phyloP scores from a whole-genome alignment of 1,140 invertebrate genomes.

The Aphaenogaster floridana region DNA sequence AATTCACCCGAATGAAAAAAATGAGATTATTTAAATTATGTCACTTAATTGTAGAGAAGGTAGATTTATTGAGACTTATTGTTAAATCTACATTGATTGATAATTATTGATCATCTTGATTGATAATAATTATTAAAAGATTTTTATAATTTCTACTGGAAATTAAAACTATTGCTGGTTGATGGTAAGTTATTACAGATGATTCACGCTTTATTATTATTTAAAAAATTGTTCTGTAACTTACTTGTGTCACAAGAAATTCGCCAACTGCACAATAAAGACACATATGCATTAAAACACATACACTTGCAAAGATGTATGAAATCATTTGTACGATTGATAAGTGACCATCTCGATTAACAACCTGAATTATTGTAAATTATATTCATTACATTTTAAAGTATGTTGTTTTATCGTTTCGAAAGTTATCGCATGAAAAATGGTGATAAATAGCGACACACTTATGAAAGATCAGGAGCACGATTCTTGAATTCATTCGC shows the following conservation, averaged over 20 bases:
- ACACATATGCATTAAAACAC: conserved; percentile 11
- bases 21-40: conserved; percentile 21
- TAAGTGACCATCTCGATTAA: not conserved
- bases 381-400: not conserved
- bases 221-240: not conserved
- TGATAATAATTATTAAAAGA: not conserved
- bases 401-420: not conserved
- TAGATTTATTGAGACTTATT: not conserved
- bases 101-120: conserved; percentile 1
- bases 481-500: no score
- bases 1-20: not conserved
- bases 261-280: conserved; percentile 22
- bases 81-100: not conserved
- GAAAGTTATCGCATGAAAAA: not conserved
- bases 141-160: not conserved
- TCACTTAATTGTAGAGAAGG: not conserved
- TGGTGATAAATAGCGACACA: not conserved
- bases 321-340: not conserved
- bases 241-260: conserved; percentile 23
- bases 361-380: conserved; percentile 15
- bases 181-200: not conserved
- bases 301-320: not conserved
- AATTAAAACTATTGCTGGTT: not conserved
- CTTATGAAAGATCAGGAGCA: not conserved
- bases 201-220: not conserved